These are phyloP conservation scores for Drosophila asahinai DNA, from an alignment of 1,140 invertebrate species.

Conservation along the genomic window DNA sequence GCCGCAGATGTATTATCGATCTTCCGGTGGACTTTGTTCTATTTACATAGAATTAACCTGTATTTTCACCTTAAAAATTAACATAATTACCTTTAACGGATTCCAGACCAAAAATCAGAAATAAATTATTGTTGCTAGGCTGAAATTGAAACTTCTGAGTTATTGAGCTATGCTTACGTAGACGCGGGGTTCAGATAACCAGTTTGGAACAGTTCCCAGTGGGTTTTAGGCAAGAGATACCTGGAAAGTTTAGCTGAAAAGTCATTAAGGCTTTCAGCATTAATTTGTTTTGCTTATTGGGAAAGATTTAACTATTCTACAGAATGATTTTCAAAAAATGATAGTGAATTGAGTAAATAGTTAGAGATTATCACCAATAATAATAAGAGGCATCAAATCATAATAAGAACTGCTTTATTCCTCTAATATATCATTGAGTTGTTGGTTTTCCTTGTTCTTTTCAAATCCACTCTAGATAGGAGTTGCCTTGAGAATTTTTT, in stretches of 20 bases:
- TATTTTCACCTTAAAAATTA: not conserved
- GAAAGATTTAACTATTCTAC: too few species aligned
- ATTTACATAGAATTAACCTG: too few species aligned
- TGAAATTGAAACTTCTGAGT: not conserved
- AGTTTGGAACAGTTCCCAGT: not conserved
- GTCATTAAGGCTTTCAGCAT: not conserved
- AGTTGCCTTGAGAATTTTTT: slow-evolving; percentile 12
- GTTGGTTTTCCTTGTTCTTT: not conserved
- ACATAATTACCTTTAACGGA: too few species aligned
- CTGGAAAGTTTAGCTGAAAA: not conserved
- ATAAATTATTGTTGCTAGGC: not conserved
- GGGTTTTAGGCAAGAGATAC: not conserved
- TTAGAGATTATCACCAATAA: not conserved
- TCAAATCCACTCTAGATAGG: not conserved
- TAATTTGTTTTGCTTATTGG: not conserved
- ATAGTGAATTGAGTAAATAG: not conserved
- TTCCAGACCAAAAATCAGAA: not conserved
- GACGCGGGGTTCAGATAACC: slow-evolving; percentile 5
- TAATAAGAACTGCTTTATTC: not conserved
- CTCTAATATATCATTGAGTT: too few species aligned
- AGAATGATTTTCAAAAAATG: not conserved
- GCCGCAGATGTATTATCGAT: too few species aligned
- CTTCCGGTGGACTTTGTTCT: too few species aligned
- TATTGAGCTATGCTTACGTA: not conserved
- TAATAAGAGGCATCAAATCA: not conserved